A percentile compares a stretch with the other conserved stretches of the same genome.
These are phyloP conservation scores for Coregonus suidteri DNA, from an alignment of 2,797 vertebrate species.

Conservation along the genomic window DNA sequence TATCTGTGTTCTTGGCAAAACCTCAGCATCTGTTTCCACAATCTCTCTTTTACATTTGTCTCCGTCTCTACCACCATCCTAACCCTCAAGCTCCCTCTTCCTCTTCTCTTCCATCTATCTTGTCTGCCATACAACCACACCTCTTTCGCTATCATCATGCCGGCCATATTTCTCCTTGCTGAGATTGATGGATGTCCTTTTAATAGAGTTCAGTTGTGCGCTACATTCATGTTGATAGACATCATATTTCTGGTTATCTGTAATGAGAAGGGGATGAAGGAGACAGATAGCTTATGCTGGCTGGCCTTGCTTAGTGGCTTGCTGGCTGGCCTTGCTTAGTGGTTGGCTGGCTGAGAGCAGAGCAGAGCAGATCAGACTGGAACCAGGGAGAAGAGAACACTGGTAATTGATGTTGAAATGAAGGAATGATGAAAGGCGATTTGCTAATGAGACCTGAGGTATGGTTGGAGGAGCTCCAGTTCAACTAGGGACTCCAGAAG, in stretches of 20 bases:
- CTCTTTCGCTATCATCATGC: constrained; percentile 6
- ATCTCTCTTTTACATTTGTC: not conserved
- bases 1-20: not conserved
- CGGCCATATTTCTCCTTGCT: not conserved
- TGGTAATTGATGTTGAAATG: constrained; percentile 52
- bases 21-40: not conserved
- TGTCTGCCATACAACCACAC: constrained; percentile 23
- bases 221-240: constrained; percentile 41
- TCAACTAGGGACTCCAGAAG: constrained; percentile 16
- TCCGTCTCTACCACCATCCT: not conserved
- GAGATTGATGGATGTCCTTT: constrained; percentile 27
- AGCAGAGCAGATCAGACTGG: constrained; percentile 26
- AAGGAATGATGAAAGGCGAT: constrained; percentile 52
- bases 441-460: constrained; percentile 62
- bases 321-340: constrained; percentile 16
- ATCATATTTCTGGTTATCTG: constrained; percentile 34
- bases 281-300: constrained; percentile 32
- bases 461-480: constrained; percentile 27
- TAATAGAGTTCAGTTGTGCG: constrained; percentile 29
- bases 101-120: constrained; percentile 25
- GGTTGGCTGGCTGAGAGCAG: constrained; percentile 32
- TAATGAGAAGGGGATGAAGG: constrained; percentile 42
- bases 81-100: constrained; percentile 20
- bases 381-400: not conserved
- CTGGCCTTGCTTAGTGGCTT: constrained; percentile 15